Evolutionary conservation across 2,113 vertebrate genomes (phyloP).

Genomic region (Pangasianodon hypophthalmus): DNA sequence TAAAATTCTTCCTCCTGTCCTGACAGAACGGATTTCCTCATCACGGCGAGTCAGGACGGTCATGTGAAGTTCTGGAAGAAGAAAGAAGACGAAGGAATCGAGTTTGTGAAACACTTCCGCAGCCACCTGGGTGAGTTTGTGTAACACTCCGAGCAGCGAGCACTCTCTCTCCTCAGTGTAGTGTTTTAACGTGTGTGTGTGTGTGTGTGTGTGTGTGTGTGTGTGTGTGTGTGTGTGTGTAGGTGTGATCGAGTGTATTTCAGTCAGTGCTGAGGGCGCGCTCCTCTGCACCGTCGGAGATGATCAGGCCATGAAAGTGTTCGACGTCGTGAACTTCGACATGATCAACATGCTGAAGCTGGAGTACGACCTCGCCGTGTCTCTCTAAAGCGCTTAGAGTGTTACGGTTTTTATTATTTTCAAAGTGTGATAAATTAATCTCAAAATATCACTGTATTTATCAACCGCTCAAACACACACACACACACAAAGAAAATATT

Average conservation of each 20-base stretch:
- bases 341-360: constrained; percentile 99
- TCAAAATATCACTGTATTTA: background rate
- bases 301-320: constrained; percentile 98
- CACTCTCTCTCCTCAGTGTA: background rate
- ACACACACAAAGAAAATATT: background rate
- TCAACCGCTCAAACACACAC: background rate
- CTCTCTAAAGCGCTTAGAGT: background rate
- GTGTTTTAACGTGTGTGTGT: background rate
- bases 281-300: constrained; percentile 93
- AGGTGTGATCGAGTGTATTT: constrained; percentile 92
- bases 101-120: constrained; percentile 98
- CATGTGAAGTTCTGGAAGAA: constrained; percentile 99
- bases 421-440: too few relatives aligned
- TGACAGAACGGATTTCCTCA: constrained; percentile 91
- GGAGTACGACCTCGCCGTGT: constrained; percentile 76
- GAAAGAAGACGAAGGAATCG: constrained; percentile 92
- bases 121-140: constrained; percentile 84
- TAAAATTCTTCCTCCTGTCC: background rate
- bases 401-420: too few relatives aligned
- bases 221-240: constrained; percentile 31
- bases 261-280: constrained; percentile 90
- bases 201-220: constrained; percentile 17
- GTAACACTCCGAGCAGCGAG: background rate
- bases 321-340: constrained; percentile 98
- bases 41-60: constrained; percentile 98